Base-by-base conservation (phyloP, 2,113 vertebrate genomes). In the Aegotheles bennettii region DNA sequence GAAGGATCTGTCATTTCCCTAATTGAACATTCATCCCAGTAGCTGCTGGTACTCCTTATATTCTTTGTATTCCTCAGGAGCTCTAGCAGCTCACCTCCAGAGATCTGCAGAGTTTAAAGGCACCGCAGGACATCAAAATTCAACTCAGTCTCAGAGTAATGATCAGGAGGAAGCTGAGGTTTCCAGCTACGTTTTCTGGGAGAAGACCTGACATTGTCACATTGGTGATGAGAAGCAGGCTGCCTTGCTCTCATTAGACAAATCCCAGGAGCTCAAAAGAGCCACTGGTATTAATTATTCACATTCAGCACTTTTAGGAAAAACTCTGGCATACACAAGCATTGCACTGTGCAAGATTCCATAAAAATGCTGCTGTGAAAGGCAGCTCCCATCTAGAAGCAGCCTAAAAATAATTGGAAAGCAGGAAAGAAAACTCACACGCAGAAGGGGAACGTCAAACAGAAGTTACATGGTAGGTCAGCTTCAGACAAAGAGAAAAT, bases 391-490 rank as follows among this genome's bases (percentile, higher is more conserved):
- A 11, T 9, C 28, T 56, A 57, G 57, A 14, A 60, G n/a, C 50
- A 60, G 77, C 74, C 61, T 35, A 29, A 33, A 73, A 45, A 18
- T 2, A 40, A 7, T 42, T 0, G 13, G 82, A 31, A 82, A 51
- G 14, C 1, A 11, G 64, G 69, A 45, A 35, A 92, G 76, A 48
- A 75, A 76, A 16, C 20, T 2, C 33, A 3, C 4, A 12, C 4
- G 1, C 31, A 42, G 47, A 54, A 47, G 7, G 38, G 26, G 24
- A 68, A 59, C 81, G 33, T 29, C 43, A 3, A 50, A 2, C 35
- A 60, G 13, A 26, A 63, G 51, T 47, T 50, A 10, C 3, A 1
- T 0, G 29, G 17, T 1, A 5, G 16, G 9, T 33, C 31, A 50
- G 76, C 47, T 47, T 47, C 59, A n/a, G 21, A 13, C 23, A 67